phyloP scores from a whole-genome alignment of 2,888 invertebrate species.

The Melanophora roralis region DNA sequence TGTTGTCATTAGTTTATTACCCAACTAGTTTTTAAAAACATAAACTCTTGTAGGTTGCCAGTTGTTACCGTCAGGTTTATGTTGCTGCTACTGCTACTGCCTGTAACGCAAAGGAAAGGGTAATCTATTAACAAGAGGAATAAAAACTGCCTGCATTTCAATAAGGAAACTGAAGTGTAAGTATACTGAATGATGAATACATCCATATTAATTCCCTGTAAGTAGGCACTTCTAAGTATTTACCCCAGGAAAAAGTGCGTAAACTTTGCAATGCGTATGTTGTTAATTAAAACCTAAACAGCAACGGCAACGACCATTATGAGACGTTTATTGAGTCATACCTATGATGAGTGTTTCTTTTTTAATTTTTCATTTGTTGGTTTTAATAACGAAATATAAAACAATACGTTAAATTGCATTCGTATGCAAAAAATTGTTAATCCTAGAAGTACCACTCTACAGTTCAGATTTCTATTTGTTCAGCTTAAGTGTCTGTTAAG shows the following conservation, averaged over 20 bases:
- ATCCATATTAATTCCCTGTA: slow-evolving; percentile 14
- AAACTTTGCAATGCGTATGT: slow-evolving; percentile 36
- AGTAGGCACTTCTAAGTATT: background rate
- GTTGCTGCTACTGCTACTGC: background rate
- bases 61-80: too few species aligned
- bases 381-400: background rate
- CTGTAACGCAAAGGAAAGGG: background rate
- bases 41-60: too few species aligned
- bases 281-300: slow-evolving; percentile 47
- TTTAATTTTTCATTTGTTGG: background rate
- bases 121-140: background rate
- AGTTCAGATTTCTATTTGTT: background rate
- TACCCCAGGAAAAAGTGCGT: slow-evolving; percentile 36
- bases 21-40: slow-evolving; percentile 21
- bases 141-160: background rate
- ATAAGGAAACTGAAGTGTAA: slow-evolving; percentile 1
- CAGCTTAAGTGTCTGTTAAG: background rate
- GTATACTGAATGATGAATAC: background rate
- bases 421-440: slow-evolving; percentile 3
- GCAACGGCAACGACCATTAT: too few species aligned
- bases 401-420: background rate
- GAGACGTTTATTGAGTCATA: slow-evolving; percentile 23
- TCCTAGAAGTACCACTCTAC: background rate
- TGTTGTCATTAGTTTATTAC: slow-evolving; percentile 43
- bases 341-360: slow-evolving; percentile 23